Evolutionary conservation across 2,888 invertebrate species (phyloP), one percentile per base, ranked within the genome.

Genomic region (Plagodis pulveraria): DNA sequence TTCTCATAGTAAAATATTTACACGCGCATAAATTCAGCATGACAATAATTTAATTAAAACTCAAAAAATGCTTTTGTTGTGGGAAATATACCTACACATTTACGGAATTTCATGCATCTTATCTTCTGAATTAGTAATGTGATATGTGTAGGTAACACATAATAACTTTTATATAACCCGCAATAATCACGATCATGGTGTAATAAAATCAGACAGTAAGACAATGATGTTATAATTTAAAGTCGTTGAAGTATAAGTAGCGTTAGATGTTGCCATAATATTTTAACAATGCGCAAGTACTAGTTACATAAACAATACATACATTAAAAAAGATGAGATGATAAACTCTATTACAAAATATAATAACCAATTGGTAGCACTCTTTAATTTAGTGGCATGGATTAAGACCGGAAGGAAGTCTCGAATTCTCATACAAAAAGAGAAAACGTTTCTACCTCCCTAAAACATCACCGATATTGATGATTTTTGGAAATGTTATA

Each of bases 151-250:
- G n/a, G n/a, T n/a, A n/a, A 34, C 51, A 56, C 22, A 6, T 12
- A 48, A 12, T 35, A 33, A 52, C 9, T 32, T 42, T 48, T 42
- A 12, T 51, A 51, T 50, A 34, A 36, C 33, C 34, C 32, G 11
- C 45, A 53, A 40, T 44, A 44, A 48, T 49, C 6, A 11, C 35
- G 8, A 5, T 12, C 10, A 50, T 53, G 50, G 42, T 56, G 42
- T 40, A 53, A 56, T 45, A 56, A 53, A 46, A 56, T 22, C 22
- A 22, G 22, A 22, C 22, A 22, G 22, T 22, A 22, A 50, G 51
- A 57, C 54, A 48, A 51, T 45, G 40, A 58, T 54, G 57, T 57
- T 57, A 40, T 54, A 53, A 57, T 46, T 22, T 45, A 50, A 54
- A 49, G 42, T 50, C 44, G 54, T 50, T 53, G 22, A 50, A 50